Evolutionary conservation across 2,113 vertebrate species (phyloP), one percentile per base, ranked within the genome.

Genomic region (Sturnus vulgaris): DNA sequence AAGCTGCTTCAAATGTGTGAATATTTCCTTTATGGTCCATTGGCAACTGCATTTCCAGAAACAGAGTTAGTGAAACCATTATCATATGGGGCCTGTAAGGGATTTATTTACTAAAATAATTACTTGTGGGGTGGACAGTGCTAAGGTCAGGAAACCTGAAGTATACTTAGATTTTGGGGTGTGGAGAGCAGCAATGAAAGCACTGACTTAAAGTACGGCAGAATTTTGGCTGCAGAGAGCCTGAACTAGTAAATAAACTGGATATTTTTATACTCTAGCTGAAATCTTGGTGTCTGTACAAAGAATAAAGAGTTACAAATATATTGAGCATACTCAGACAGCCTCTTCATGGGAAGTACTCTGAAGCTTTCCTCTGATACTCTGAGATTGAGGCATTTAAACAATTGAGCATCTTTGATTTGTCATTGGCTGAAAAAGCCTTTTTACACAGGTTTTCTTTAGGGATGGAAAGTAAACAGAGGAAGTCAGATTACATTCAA

Each of bases 111-210:
- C 40, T 17, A 22, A 37, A 59, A 33, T 42, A 72, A 37, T 69
- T 71, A 0, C 15, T 18, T 30, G 5, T 4, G 9, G 4, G 8
- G 5, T 42, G 19, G 56, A 7, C 12, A 39, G 7, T 1, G 4
- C 3, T 39, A 4, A 27, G 33, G n/a, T 56, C 27, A n/a, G 63
- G 28, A 82, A 72, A 55, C 10, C 15, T 70, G 30, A 47, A 8
- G 7, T 39, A 13, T 23, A 5, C 18, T 27, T 9, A 2, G 27
- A 7, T 70, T 70, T 37, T 71, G 44, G 37, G 23, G 1, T 10
- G 3, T 9, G 21, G 16, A 19, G 5, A 44, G 12, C 19, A 50
- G 20, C 20, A 42, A 0, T 56, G 22, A 40, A 64, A 69, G 66
- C n/a, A 31, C 15, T 50, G 7, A 2, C 4, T 39, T 65, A 22